These are phyloP conservation scores for Phragmatobia fuliginosa DNA, from an alignment of 2,888 invertebrate species.

Conservation along the genomic window DNA sequence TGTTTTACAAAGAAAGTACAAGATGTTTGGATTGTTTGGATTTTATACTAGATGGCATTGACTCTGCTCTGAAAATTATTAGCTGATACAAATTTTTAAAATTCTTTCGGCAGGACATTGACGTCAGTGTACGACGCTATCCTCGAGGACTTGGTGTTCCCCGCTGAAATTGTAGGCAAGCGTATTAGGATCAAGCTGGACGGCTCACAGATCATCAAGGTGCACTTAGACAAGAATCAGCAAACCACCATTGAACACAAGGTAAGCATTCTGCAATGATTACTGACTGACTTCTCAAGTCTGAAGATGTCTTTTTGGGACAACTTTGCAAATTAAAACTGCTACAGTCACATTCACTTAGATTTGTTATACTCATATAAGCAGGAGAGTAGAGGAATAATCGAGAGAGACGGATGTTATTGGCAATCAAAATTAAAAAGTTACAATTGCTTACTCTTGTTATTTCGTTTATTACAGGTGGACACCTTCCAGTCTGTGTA, in stretches of 20 bases:
- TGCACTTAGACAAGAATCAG: constrained; percentile 99
- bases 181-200: constrained; percentile 98
- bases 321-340: not conserved
- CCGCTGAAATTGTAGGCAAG: constrained; percentile 99
- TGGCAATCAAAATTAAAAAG: not conserved
- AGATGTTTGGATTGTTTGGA: too few relatives aligned
- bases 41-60: too few relatives aligned
- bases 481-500: constrained; percentile 99
- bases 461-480: constrained; percentile 89
- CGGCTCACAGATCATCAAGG: constrained; percentile 98
- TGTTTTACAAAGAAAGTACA: too few relatives aligned
- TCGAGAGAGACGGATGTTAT: too few relatives aligned
- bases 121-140: constrained; percentile 99
- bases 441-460: not conserved
- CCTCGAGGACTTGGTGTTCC: constrained; percentile 98
- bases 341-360: too few relatives aligned
- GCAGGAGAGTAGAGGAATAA: not conserved
- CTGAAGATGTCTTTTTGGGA: too few relatives aligned
- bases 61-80: not conserved
- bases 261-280: constrained; percentile 88
- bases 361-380: too few relatives aligned
- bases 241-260: constrained; percentile 99
- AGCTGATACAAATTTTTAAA: not conserved
- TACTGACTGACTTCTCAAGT: too few relatives aligned
- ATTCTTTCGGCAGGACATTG: constrained; percentile 89